Conservation (phyloP, 2,888 invertebrate genomes). For the Agelastica alni region DNA sequence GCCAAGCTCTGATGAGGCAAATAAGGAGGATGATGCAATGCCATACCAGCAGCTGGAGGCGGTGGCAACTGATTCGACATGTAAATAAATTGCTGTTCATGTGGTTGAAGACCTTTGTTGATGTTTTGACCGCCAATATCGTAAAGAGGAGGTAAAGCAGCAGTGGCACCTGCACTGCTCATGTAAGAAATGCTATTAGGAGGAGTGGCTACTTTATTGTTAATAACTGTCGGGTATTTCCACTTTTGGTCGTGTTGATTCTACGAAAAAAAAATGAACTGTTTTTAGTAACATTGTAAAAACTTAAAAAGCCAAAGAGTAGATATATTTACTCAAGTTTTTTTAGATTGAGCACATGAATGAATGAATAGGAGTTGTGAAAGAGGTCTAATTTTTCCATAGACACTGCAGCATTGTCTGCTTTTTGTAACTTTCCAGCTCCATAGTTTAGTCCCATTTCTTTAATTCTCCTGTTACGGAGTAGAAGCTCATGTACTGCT, state of each 20-base stretch:
- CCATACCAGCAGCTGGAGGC: conserved; percentile 56
- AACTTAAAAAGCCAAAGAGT: too few relatives aligned
- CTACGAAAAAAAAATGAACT: too few relatives aligned
- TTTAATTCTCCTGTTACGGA: too few relatives aligned
- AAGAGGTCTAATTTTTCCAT: too few relatives aligned
- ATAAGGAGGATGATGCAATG: conserved; percentile 48
- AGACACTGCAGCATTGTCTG: too few relatives aligned
- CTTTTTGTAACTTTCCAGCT: too few relatives aligned
- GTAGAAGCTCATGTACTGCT: too few relatives aligned
- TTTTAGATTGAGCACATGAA: too few relatives aligned
- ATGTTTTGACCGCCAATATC: conserved; percentile 62
- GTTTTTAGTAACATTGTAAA: too few relatives aligned
- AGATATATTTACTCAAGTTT: too few relatives aligned
- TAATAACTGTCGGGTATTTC: conserved; percentile 70
- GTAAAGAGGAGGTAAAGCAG: conserved; percentile 57
- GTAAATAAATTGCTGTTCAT: conserved; percentile 64
- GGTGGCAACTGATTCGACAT: conserved; percentile 59
- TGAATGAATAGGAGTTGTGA: too few relatives aligned
- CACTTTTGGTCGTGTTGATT: conserved; percentile 76
- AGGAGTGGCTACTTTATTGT: conserved; percentile 61
- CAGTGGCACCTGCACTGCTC: conserved; percentile 43
- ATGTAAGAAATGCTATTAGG: conserved; percentile 57
- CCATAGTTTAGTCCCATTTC: too few relatives aligned
- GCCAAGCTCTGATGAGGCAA: conserved; percentile 43
- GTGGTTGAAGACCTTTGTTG: conserved; percentile 53